Conservation (phyloP, 2,113 vertebrate genomes). For the Larimichthys polyactis region DNA sequence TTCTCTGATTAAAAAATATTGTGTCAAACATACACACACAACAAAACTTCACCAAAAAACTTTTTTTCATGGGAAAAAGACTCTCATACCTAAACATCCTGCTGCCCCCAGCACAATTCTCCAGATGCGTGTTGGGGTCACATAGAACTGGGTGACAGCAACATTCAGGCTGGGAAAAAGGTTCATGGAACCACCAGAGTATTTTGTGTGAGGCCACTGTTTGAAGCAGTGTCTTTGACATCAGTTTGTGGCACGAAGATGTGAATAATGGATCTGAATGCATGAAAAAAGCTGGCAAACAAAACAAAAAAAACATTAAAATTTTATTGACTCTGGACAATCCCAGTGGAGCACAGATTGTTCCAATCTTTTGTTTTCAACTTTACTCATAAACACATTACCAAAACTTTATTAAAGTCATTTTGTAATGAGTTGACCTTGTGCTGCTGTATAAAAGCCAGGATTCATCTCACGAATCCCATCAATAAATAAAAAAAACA, state of each 20-base stretch:
- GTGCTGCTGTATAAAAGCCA: background rate
- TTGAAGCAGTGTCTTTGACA: constrained; percentile 35
- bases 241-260: constrained; percentile 25
- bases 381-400: background rate
- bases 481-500: constrained; percentile 1
- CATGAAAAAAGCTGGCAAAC: constrained; percentile 21
- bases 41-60: background rate
- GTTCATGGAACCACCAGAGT: constrained; percentile 23
- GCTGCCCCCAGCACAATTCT: constrained; percentile 5
- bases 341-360: constrained; percentile 24
- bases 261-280: constrained; percentile 21
- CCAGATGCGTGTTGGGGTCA: constrained; percentile 34
- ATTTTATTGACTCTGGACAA: background rate
- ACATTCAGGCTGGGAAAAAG: constrained; percentile 17
- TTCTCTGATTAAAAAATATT: background rate
- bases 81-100: constrained; percentile 28
- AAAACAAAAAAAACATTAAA: background rate
- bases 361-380: constrained; percentile 26
- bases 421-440: constrained; percentile 5
- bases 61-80: background rate
- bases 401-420: constrained; percentile 25
- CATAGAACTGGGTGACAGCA: constrained; percentile 27
- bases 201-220: constrained; percentile 12
- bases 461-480: constrained; percentile 1
- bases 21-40: background rate